Percentiles rank a stretch among this genome's conserved stretches.
These are phyloP conservation scores for Hybognathus amarus DNA, from an alignment of 2,797 vertebrate species.

Conservation along the genomic window DNA sequence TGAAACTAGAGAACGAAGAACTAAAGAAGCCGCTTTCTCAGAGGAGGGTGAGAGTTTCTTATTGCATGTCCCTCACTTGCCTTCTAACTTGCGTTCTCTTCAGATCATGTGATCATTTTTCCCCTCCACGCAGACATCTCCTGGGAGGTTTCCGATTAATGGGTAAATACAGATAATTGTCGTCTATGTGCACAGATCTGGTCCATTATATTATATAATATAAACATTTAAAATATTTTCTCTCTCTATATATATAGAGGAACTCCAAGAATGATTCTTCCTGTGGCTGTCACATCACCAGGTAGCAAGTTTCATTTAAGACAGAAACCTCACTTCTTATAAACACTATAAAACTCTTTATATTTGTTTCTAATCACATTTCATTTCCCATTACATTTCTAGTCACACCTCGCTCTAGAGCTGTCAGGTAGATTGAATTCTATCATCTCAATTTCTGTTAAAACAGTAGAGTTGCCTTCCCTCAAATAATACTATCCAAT, in stretches of 20 bases:
- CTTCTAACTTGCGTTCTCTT: background rate
- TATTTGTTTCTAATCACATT: constrained; percentile 1
- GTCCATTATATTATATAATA: background rate
- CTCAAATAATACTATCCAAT: background rate
- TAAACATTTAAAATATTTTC: background rate
- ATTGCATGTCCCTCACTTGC: background rate
- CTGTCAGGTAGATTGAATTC: constrained; percentile 72
- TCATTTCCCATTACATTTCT: constrained; percentile 51
- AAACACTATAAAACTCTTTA: background rate
- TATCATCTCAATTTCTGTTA: background rate
- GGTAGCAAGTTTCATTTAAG: constrained; percentile 62
- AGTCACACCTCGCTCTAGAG: constrained; percentile 82
- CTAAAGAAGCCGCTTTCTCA: constrained; percentile 84
- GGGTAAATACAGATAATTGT: constrained; percentile 65
- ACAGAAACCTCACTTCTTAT: background rate
- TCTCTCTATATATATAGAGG: constrained; percentile 65
- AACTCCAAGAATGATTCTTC: constrained; percentile 80
- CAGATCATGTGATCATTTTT: constrained; percentile 26
- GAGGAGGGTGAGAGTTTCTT: constrained; percentile 76
- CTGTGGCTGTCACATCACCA: constrained; percentile 87
- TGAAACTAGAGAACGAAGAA: constrained; percentile 82
- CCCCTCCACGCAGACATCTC: constrained; percentile 68
- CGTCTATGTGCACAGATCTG: background rate
- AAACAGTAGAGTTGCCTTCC: background rate
- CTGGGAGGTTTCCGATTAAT: constrained; percentile 68